Evolutionary conservation across 2,113 vertebrate genomes (phyloP), one percentile per base, ranked within the genome.

Genomic region (Pachypanchax playfairii): DNA sequence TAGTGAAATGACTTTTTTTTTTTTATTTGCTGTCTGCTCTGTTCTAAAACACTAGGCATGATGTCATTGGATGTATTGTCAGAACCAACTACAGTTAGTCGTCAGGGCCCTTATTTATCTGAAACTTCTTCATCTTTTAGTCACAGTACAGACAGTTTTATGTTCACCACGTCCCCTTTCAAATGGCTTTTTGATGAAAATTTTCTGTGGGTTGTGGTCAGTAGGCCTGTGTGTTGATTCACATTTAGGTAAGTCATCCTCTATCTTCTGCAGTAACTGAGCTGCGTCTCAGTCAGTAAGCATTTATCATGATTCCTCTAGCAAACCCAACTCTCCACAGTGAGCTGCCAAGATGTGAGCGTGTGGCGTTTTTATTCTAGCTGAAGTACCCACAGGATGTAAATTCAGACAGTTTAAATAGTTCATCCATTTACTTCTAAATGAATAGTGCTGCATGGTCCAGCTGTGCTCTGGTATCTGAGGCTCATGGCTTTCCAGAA

Each of bases 201-300:
- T 10, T 5, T 18, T 11, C 47, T 18, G 47, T 51, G 38, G 17
- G n/a, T 22, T 35, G 14, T 4, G 24, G 54, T 47, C 57, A 41
- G 52, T 46, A 25, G 35, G 14, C 26, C 46, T 15, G 14, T 36
- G 10, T 20, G 36, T 51, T 43, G 35, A 53, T 39, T 70, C 2
- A 22, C 44, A 39, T 36, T 6, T 6, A 28, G n/a, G n/a, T n/a
- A n/a, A 22, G 1, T 20, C 33, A 9, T 29, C 47, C 15, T 39
- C 41, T 48, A 13, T 18, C 25, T 24, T 35, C 18, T 6, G n/a
- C 17, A 31, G 58, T 38, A 59, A 64, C 38, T 18, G 64, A 28
- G 11, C 36, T n/a, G n/a, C 24, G 5, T 4, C 25, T 29, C 6
- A 55, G 54, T 53, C 24, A 36, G 21, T 38, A 56, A 69, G 39